Conservation (phyloP, 2,888 invertebrate genomes). For the Heliconius cydno region DNA sequence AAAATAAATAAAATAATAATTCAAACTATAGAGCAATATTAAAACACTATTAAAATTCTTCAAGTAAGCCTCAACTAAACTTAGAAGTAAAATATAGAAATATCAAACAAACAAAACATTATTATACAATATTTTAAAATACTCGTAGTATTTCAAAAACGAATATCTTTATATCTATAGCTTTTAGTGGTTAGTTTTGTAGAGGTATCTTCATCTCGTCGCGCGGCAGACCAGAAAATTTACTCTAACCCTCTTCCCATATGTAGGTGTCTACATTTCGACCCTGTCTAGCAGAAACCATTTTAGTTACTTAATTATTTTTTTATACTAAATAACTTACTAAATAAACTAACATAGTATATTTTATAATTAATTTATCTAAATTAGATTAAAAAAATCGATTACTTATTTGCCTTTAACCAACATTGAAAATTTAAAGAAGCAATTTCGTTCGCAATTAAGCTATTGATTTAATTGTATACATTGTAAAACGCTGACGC, state of each 20-base stretch:
- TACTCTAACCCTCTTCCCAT: slow-evolving; percentile 69
- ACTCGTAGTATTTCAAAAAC: slow-evolving; percentile 19
- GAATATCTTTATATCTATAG: slow-evolving; percentile 44
- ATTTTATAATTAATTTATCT: neutral
- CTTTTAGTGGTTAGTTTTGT: slow-evolving; percentile 60
- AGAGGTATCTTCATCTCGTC: slow-evolving; percentile 66
- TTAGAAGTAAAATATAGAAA: slow-evolving; percentile 22
- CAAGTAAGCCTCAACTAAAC: neutral
- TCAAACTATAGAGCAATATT: no score
- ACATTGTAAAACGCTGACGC: slow-evolving; percentile 69
- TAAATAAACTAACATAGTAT: neutral
- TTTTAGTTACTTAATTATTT: slow-evolving; percentile 33
- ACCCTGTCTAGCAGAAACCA: slow-evolving; percentile 47
- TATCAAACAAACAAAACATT: slow-evolving; percentile 6
- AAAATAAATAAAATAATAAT: neutral
- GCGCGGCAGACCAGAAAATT: slow-evolving; percentile 75
- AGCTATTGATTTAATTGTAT: slow-evolving; percentile 57
- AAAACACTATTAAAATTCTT: neutral
- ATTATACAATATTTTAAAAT: slow-evolving; percentile 29
- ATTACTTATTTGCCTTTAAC: neutral
- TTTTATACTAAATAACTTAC: neutral
- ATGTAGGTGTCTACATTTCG: slow-evolving; percentile 60
- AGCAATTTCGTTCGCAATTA: slow-evolving; percentile 41
- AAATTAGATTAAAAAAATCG: neutral
- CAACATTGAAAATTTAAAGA: slow-evolving; percentile 14